Percentiles rank a stretch among this genome's conserved stretches.
phyloP scores from a whole-genome alignment of 2,888 invertebrate species.

The Heliconius sara region DNA sequence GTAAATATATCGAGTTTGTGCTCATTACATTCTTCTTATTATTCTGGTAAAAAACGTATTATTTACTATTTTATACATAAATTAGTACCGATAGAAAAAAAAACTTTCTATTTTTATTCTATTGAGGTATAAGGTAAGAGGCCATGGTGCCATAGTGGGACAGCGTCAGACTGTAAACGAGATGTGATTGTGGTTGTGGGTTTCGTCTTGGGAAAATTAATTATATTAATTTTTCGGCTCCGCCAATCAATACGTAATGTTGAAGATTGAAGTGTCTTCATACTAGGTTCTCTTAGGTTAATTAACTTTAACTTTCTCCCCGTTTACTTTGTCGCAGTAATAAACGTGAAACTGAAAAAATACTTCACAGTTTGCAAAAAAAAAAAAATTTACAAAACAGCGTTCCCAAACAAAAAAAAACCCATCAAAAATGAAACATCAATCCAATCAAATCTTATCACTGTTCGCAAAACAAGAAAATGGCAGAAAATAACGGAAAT shows the following conservation, averaged over 20 bases:
- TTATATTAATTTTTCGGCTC: not conserved
- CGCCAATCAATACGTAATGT: not conserved
- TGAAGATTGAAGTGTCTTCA: too few relatives aligned
- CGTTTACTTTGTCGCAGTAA: too few relatives aligned
- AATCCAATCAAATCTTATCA: slow-evolving; percentile 49
- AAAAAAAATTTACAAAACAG: not conserved
- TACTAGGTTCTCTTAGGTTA: too few relatives aligned
- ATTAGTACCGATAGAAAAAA: too few relatives aligned
- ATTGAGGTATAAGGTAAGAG: too few relatives aligned
- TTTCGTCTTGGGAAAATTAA: not conserved
- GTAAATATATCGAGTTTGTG: too few relatives aligned
- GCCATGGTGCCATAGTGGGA: not conserved
- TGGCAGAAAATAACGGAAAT: slow-evolving; percentile 54
- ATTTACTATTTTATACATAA: too few relatives aligned
- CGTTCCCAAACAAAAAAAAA: not conserved
- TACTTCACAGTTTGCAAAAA: not conserved
- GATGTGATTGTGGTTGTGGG: not conserved
- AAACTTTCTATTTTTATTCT: too few relatives aligned
- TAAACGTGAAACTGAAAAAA: not conserved
- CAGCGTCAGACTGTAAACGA: not conserved
- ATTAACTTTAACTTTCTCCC: too few relatives aligned
- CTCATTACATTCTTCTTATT: too few relatives aligned
- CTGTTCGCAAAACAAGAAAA: slow-evolving; percentile 48
- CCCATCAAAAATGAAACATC: slow-evolving; percentile 53
- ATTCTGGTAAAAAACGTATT: too few relatives aligned